Evolutionary conservation across 2,797 vertebrate genomes (phyloP).

Genomic region (Helicolenus hilgendorfi): DNA sequence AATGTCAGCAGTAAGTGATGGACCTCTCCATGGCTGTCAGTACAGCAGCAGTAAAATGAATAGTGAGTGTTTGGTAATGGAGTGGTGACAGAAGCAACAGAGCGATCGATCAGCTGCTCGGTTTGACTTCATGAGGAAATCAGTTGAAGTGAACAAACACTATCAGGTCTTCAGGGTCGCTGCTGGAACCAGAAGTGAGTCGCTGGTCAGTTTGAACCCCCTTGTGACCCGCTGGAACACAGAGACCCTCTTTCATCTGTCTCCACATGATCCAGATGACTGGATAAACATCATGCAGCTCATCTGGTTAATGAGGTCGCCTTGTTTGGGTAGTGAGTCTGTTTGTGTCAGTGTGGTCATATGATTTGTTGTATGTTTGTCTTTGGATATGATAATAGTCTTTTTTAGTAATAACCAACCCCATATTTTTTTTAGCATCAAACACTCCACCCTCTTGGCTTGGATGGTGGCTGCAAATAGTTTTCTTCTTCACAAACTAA

Average conservation of each 20-base stretch:
- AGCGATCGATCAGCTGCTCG: conserved; percentile 15
- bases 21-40: not conserved
- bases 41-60: not conserved
- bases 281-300: not conserved
- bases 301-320: not conserved
- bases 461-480: not conserved
- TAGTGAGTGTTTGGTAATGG: not conserved
- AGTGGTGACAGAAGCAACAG: not conserved
- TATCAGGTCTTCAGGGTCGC: not conserved
- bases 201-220: not conserved
- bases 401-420: not conserved
- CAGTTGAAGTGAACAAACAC: not conserved
- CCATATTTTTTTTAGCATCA: not conserved
- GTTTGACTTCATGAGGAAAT: conserved; percentile 27
- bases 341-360: not conserved
- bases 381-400: no score
- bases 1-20: conserved; percentile 53
- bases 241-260: no score
- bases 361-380: not conserved
- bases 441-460: not conserved
- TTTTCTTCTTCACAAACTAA: not conserved
- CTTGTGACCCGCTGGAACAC: not conserved
- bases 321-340: not conserved
- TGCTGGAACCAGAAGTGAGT: not conserved
- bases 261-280: not conserved